A percentile compares a stretch with the other conserved stretches of the same genome.
These are phyloP conservation scores for Paragorgia papillata DNA, from an alignment of 92 coral and sea anemone genomes.

Conservation along the genomic window DNA sequence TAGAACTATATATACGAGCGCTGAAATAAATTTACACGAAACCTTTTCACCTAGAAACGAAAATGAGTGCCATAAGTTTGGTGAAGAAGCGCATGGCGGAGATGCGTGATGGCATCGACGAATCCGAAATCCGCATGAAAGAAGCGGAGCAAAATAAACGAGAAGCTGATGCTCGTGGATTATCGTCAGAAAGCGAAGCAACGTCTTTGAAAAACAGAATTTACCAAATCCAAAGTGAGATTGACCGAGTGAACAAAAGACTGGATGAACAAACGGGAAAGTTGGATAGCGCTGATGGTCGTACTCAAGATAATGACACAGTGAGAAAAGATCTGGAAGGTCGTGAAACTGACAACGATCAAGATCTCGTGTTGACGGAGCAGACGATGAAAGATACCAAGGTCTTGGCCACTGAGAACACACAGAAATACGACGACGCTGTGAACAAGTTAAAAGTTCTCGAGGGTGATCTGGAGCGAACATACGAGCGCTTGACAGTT, in stretches of 20 bases:
- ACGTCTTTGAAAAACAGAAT: constrained; percentile 22
- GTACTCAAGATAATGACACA: constrained; percentile 65
- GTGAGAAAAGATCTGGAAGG: constrained; percentile 77
- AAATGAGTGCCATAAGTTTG: constrained; percentile 11
- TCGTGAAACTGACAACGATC: constrained; percentile 80
- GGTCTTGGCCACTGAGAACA: constrained; percentile 55
- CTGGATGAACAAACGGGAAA: constrained; percentile 56
- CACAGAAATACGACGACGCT: constrained; percentile 66
- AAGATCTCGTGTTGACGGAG: constrained; percentile 66
- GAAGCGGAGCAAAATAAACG: constrained; percentile 61
- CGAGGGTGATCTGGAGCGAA: constrained; percentile 58
- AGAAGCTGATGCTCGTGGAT: constrained; percentile 18
- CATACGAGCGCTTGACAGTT: constrained; percentile 43
- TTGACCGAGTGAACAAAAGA: constrained; percentile 51
- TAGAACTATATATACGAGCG: too few relatives aligned
- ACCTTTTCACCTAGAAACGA: constrained; percentile 1
- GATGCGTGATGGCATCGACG: constrained; percentile 70
- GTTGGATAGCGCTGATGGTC: constrained; percentile 37
- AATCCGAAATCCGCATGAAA: constrained; percentile 74
- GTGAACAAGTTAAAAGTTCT: constrained; percentile 64
- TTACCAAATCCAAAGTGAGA: constrained; percentile 46
- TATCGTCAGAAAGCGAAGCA: constrained; percentile 6
- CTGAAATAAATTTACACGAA: too few relatives aligned
- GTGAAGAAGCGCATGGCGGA: constrained; percentile 66
- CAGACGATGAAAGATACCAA: constrained; percentile 57